Evolutionary conservation across 2,113 vertebrate genomes (phyloP), one percentile per base, ranked within the genome.

Genomic region (Cavia porcellus): DNA sequence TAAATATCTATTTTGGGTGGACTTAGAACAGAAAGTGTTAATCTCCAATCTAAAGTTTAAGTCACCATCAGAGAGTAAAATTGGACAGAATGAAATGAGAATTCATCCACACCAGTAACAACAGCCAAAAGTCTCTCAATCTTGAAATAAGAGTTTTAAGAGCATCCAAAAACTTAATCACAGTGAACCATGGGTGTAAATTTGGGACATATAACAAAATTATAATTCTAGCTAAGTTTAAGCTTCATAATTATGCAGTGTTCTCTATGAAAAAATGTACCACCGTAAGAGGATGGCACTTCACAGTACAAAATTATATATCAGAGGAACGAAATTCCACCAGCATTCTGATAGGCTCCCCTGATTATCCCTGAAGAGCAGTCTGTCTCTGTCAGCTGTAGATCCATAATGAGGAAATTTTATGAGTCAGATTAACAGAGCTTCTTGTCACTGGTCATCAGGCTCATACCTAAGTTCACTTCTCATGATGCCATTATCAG

Each of bases 351-450:
- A 83, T 22, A 87, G 5, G 80, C 83, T 15, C 57, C 2, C 24
- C 2, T n/a, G 61, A 80, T 88, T 90, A 80, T 90, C 86, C 84
- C 77, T 95, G 79, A 88, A 91, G n/a, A 82, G 28, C 61, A 12
- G 38, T 82, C 68, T 68, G 5, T 66, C 68, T 90, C 57, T 94
- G 8, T 66, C 61, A 74, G 14, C 38, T 66, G 5, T 59, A n/a
- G 47, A 52, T 68, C 35, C 85, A n/a, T 66, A 80, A 92, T 55
- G 25, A 92, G 12, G 22, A 79, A 64, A 72, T 89, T 38, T 38
- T 38, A 79, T 0, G 15, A n/a, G 38, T 55, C 77, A 95, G 59
- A 42, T 82, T 77, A 92, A 55, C 50, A 30, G 9, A 94, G 47
- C 35, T 90, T 66, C 38, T 19, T 42, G 62, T 83, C 55, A 52